These are phyloP conservation scores for Falco biarmicus DNA, from an alignment of 2,797 vertebrate genomes.

Conservation along the genomic window DNA sequence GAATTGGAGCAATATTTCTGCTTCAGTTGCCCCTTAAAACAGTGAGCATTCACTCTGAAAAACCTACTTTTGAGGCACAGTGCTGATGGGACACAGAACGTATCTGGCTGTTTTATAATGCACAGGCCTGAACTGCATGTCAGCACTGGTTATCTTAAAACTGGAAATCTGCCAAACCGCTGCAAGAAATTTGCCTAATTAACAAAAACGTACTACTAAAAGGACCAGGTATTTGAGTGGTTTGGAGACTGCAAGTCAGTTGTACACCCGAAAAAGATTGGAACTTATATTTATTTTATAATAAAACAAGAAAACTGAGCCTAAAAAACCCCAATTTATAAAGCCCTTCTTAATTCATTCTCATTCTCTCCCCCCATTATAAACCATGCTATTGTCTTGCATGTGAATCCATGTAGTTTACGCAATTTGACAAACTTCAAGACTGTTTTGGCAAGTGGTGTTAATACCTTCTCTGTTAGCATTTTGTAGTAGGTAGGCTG, in stretches of 20 bases:
- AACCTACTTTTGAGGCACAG: background rate
- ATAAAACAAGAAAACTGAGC: background rate
- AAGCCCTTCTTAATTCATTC: background rate
- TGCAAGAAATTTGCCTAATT: background rate
- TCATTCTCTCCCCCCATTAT: background rate
- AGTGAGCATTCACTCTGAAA: background rate
- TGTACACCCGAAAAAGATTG: background rate
- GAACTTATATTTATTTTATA: background rate
- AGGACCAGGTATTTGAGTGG: background rate
- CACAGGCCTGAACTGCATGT: background rate
- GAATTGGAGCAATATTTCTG: background rate
- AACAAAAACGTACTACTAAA: background rate
- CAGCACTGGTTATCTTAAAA: background rate
- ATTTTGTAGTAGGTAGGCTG: background rate
- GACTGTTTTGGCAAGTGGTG: background rate
- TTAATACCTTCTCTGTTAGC: background rate
- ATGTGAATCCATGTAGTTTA: background rate
- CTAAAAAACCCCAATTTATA: background rate
- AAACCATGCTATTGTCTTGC: background rate
- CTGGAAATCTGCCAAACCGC: background rate
- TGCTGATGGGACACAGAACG: background rate
- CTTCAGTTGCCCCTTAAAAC: slow-evolving; percentile 7
- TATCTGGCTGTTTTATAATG: background rate
- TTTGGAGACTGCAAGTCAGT: background rate
- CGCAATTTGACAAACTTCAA: background rate